Percentiles rank a stretch among this genome's conserved stretches.
These are phyloP conservation scores for Melanostoma mellinum DNA, from an alignment of 2,888 invertebrate genomes.

Conservation along the genomic window DNA sequence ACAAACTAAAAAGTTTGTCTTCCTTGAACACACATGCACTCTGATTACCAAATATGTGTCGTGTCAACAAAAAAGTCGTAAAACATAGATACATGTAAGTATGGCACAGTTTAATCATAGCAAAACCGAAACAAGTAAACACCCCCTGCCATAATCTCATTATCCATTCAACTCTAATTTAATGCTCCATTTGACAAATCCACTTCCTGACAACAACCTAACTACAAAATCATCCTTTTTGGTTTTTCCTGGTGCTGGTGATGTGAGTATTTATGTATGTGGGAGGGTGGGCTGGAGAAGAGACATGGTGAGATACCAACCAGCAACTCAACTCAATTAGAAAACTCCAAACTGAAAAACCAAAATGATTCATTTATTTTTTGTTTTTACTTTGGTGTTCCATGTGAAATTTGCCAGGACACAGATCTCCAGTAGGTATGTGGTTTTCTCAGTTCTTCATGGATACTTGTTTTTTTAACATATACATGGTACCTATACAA, in stretches of 20 bases:
- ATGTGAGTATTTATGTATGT: too few species aligned
- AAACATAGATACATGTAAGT: not conserved
- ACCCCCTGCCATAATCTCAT: conserved; percentile 14
- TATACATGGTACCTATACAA: not conserved
- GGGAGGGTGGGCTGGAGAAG: not conserved
- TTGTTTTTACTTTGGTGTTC: conserved; percentile 21
- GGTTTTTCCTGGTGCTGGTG: too few species aligned
- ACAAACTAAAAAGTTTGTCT: too few species aligned
- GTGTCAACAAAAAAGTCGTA: too few species aligned
- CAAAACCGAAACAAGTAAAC: conserved; percentile 19
- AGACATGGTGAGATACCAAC: not conserved
- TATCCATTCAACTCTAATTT: conserved; percentile 40
- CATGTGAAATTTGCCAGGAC: conserved; percentile 7
- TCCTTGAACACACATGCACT: too few species aligned
- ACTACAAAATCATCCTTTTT: too few species aligned
- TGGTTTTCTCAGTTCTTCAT: not conserved
- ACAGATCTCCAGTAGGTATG: not conserved
- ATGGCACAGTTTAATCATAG: conserved; percentile 4
- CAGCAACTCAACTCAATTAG: conserved; percentile 23
- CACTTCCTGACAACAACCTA: conserved; percentile 7
- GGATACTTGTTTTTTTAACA: not conserved
- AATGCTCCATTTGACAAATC: conserved; percentile 37
- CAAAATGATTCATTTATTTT: conserved; percentile 50
- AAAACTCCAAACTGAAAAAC: conserved; percentile 30
- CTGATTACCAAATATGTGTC: too few species aligned